Conservation (phyloP, 2,113 vertebrate genomes). For the Protomyctophum bolini region DNA sequence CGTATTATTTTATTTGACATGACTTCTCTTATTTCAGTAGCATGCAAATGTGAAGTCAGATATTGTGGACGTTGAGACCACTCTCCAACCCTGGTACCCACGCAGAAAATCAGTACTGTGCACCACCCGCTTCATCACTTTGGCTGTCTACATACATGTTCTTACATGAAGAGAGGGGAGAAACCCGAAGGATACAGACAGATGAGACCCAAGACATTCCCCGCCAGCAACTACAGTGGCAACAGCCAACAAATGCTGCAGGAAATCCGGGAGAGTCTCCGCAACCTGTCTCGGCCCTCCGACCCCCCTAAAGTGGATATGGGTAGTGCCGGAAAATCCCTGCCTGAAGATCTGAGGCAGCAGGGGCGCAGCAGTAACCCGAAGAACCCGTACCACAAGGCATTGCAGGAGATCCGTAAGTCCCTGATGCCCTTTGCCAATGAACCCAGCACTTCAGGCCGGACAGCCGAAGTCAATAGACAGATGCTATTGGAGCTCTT, state of each 20-base stretch:
- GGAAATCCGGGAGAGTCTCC: constrained; percentile 95
- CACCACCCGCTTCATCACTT: constrained; percentile 70
- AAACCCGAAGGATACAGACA: constrained; percentile 97
- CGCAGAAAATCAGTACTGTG: constrained; percentile 43
- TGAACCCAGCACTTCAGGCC: constrained; percentile 78
- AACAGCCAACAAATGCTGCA: constrained; percentile 97
- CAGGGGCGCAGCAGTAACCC: constrained; percentile 84
- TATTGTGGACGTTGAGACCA: constrained; percentile 7
- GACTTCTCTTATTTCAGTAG: constrained; percentile 19
- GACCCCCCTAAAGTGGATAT: constrained; percentile 86
- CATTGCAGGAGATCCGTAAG: constrained; percentile 93
- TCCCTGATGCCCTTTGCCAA: constrained; percentile 93
- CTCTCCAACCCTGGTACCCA: constrained; percentile 4
- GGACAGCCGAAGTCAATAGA: constrained; percentile 84
- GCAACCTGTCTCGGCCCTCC: constrained; percentile 90
- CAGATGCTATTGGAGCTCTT: constrained; percentile 87
- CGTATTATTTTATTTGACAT: too few relatives aligned
- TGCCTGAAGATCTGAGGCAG: constrained; percentile 87
- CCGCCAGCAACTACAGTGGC: constrained; percentile 91
- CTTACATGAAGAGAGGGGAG: constrained; percentile 97
- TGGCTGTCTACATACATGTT: constrained; percentile 84
- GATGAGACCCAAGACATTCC: constrained; percentile 99
- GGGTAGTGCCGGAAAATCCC: constrained; percentile 77
- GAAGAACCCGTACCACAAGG: constrained; percentile 90
- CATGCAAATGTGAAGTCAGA: constrained; percentile 60